Conservation (phyloP, 1,140 invertebrate species). For the Achatina immaculata region DNA sequence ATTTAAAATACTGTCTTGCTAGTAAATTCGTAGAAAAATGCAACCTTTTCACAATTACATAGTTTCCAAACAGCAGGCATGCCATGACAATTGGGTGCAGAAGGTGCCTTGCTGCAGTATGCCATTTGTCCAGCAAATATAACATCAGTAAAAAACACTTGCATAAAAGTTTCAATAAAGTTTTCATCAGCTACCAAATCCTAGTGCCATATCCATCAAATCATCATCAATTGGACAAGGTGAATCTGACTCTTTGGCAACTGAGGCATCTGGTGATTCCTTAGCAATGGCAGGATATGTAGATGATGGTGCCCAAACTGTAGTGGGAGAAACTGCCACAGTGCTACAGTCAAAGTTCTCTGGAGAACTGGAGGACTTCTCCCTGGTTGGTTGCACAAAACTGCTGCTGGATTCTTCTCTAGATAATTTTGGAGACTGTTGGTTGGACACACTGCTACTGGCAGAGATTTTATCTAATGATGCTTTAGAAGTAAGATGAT, state of each 20-base stretch:
- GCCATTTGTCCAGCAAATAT: too few species aligned
- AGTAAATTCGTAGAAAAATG: too few species aligned
- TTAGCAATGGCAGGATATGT: slow-evolving; percentile 66
- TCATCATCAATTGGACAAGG: slow-evolving; percentile 89
- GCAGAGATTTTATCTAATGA: background rate
- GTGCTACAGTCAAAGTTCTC: slow-evolving; percentile 11
- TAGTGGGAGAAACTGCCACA: slow-evolving; percentile 74
- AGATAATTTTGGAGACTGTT: background rate
- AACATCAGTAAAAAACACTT: too few species aligned
- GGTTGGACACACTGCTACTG: background rate
- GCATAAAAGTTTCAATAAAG: too few species aligned
- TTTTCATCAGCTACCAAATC: slow-evolving; percentile 39
- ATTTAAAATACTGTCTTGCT: too few species aligned
- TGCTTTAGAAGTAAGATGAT: slow-evolving; percentile 27
- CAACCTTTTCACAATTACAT: too few species aligned
- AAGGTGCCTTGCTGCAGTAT: too few species aligned
- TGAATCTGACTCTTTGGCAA: slow-evolving; percentile 72
- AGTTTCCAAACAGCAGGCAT: too few species aligned
- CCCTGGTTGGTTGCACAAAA: slow-evolving; percentile 23
- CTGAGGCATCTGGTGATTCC: slow-evolving; percentile 65
- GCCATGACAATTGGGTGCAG: too few species aligned
- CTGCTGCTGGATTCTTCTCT: slow-evolving; percentile 34
- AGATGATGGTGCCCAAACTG: slow-evolving; percentile 43
- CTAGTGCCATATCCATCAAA: slow-evolving; percentile 87
- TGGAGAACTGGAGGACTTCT: slow-evolving; percentile 24